Conservation (phyloP, 2,888 invertebrate genomes). For the Phanerotoma sp. region DNA sequence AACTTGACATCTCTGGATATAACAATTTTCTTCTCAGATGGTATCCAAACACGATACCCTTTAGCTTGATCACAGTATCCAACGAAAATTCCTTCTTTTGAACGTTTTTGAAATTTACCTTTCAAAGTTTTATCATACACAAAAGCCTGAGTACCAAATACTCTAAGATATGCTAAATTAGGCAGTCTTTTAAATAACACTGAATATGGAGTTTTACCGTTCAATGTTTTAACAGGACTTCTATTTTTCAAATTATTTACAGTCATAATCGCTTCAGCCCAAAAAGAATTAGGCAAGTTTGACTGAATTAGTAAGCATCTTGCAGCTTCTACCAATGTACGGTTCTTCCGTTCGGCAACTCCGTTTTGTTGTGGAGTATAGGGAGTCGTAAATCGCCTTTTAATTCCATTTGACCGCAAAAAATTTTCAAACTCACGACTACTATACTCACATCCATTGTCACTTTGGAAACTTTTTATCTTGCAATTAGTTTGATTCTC, state of each 20-base stretch:
- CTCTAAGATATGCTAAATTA: background rate
- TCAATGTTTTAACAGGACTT: conserved; percentile 24
- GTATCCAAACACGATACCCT: conserved; percentile 22
- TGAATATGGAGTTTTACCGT: conserved; percentile 19
- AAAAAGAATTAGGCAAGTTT: conserved; percentile 33
- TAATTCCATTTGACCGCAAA: conserved; percentile 18
- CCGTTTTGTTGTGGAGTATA: conserved; percentile 34
- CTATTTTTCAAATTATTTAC: conserved; percentile 32
- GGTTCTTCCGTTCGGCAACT: conserved; percentile 33
- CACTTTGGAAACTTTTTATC: conserved; percentile 7
- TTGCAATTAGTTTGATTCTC: conserved; percentile 6
- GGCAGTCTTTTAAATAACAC: background rate
- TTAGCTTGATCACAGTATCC: conserved; percentile 25
- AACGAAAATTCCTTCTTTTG: conserved; percentile 22
- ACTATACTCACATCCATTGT: conserved; percentile 7
- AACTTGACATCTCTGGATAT: conserved; percentile 18
- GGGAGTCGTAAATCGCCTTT: conserved; percentile 20
- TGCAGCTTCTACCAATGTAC: conserved; percentile 37
- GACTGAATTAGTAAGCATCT: conserved; percentile 35
- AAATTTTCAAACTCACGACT: conserved; percentile 12
- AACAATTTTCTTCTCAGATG: conserved; percentile 3
- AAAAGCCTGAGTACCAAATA: conserved; percentile 11
- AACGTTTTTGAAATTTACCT: conserved; percentile 18
- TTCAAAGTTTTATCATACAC: conserved; percentile 16
- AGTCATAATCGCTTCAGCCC: conserved; percentile 38